Base-by-base conservation (phyloP, 1,140 invertebrate genomes). In the Hyposmocoma kahamanoa region DNA sequence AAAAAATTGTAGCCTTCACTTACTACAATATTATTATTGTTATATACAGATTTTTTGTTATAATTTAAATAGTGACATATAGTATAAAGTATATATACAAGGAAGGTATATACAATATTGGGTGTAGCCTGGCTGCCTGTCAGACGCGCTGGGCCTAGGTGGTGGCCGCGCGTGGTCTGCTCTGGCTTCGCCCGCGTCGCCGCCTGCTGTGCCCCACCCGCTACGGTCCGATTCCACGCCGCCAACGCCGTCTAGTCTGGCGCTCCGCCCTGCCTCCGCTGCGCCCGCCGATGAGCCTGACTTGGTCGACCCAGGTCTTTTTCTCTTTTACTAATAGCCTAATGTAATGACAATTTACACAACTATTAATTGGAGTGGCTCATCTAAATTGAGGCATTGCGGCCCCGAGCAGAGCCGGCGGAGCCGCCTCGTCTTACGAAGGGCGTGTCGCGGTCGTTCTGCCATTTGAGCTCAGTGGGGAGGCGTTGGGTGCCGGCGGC, bases 51-150 rank as follows among this genome's bases (percentile, higher is more conserved):
- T n/a, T n/a, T n/a, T n/a, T n/a, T n/a, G n/a, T n/a, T n/a, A n/a
- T n/a, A n/a, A n/a, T n/a, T n/a, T n/a, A n/a, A n/a, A n/a, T n/a
- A n/a, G n/a, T n/a, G n/a, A n/a, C n/a, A n/a, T n/a, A n/a, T n/a
- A n/a, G n/a, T n/a, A n/a, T n/a, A n/a, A n/a, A n/a, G n/a, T n/a
- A n/a, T n/a, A n/a, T n/a, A n/a, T n/a, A n/a, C n/a, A n/a, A n/a
- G n/a, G n/a, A n/a, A n/a, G n/a, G n/a, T n/a, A n/a, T n/a, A n/a
- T n/a, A n/a, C n/a, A n/a, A n/a, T n/a, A n/a, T n/a, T n/a, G n/a
- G n/a, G n/a, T n/a, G 0, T 54, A 90, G 89, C 88, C 90, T 50
- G 91, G 92, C 24, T 91, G 91, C 54, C 84, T 94, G 0, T 93
- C 92, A 0, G 92, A 94, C 72, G 92, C 92, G 2, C 77, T 94